Evolutionary conservation across 2,113 vertebrate species (phyloP), one percentile per base, ranked within the genome.

Genomic region (Pedetes capensis): DNA sequence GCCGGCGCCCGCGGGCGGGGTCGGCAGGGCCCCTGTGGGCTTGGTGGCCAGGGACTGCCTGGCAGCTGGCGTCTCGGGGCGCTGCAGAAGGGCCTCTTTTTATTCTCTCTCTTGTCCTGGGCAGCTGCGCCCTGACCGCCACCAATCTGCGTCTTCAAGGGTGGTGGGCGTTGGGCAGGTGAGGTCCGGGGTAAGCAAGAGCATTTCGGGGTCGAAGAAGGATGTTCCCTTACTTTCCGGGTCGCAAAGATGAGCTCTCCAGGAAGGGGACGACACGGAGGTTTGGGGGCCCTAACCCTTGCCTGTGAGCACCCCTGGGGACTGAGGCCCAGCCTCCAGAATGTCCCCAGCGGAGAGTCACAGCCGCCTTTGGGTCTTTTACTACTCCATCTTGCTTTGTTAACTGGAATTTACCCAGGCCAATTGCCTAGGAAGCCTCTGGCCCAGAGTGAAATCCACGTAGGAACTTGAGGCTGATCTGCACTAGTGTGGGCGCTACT

Each of bases 371-470:
- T 22, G 57, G 49, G 69, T 25, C 53, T 61, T 85, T 51, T 5
- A 64, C 10, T 80, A 53, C 89, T 87, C 81, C 95, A 72, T 87
- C 76, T 66, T 66, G 89, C 74, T 86, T 64, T 42, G 69, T 66
- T 51, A 57, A 53, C 20, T 42, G 37, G 27, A 14, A 6, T 55
- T 72, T 47, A 29, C 57, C 37, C 2, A 17, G 20, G 6, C 44
- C 37, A n/a, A 75, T 64, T 75, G 63, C 66, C n/a, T 57, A 13
- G 61, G 76, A 44, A 37, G 84, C 47, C n/a, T 68, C 68, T n/a
- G 61, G n/a, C 18, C 87, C 49, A 2, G 2, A 55, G 47, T 11
- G 49, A 78, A 71, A 66, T 32, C 1, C 39, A 23, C 66, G 63
- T 66, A 64, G 37, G 69, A 74, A 64, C 57, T 44, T 18, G 74